Conservation (phyloP, 1,140 invertebrate genomes). For the Aphelenchoides avenae region DNA sequence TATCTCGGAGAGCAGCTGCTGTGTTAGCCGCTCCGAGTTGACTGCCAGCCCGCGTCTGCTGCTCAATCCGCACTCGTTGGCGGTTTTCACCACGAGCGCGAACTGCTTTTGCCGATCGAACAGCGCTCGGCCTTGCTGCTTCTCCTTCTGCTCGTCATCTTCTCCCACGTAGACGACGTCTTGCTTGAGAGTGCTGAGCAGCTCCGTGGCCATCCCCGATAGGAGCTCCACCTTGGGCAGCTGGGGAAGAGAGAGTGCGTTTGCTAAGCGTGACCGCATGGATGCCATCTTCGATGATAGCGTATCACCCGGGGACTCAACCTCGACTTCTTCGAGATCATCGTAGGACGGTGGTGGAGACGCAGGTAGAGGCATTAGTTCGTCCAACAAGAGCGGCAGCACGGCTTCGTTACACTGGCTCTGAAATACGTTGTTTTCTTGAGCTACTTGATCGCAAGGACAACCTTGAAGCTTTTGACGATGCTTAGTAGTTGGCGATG, state of each 20-base stretch:
- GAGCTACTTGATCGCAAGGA: neutral
- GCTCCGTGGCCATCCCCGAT: constrained; percentile 1
- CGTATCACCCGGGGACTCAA: neutral
- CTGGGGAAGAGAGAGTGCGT: neutral
- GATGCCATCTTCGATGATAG: neutral
- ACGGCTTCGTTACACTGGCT: constrained; percentile 23
- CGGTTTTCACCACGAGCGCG: constrained; percentile 20
- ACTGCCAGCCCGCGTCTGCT: constrained; percentile 22
- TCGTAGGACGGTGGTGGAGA: neutral
- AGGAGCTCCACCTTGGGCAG: neutral
- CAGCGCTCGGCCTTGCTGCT: constrained; percentile 41
- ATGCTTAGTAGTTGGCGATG: constrained; percentile 53
- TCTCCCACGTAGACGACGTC: constrained; percentile 29
- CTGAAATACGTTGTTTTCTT: constrained; percentile 8
- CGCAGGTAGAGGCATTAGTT: neutral
- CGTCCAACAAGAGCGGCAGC: constrained; percentile 12
- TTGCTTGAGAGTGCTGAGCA: constrained; percentile 17
- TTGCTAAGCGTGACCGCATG: too few species aligned
- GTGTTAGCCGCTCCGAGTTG: constrained; percentile 26
- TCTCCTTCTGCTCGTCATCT: constrained; percentile 42
- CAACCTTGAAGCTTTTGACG: constrained; percentile 52
- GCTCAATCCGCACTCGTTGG: constrained; percentile 18
- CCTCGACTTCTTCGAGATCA: neutral
- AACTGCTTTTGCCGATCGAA: constrained; percentile 36
- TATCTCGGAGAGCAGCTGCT: constrained; percentile 14